Evolutionary conservation across 1,140 invertebrate genomes (phyloP).

Genomic region (Nymphalis io): DNA sequence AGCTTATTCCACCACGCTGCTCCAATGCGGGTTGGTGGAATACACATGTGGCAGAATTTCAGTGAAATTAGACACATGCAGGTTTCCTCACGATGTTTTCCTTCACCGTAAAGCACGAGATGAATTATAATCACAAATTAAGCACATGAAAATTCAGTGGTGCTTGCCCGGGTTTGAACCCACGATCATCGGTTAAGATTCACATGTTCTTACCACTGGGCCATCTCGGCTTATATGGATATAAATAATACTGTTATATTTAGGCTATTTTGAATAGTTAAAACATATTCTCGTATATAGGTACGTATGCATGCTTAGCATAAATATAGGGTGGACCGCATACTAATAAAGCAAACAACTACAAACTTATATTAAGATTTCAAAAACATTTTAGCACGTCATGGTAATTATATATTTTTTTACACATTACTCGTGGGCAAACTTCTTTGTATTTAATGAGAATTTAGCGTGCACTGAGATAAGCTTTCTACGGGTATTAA

Average conservation of each 20-base stretch:
- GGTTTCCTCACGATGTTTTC: no score
- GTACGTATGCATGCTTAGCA: conserved; percentile 4
- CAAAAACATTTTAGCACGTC: conserved; percentile 34
- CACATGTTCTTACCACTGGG: no score
- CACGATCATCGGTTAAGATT: no score
- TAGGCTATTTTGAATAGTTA: background rate
- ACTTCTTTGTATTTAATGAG: conserved; percentile 33
- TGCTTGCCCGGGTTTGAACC: no score
- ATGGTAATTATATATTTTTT: conserved; percentile 38
- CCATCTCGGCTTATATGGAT: no score
- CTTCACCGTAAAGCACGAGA: no score
- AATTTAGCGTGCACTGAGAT: conserved; percentile 31
- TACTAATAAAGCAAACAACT: conserved; percentile 26
- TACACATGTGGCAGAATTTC: no score
- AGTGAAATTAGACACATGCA: no score
- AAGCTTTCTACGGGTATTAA: conserved; percentile 11
- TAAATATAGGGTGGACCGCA: conserved; percentile 14
- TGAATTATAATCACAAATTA: no score
- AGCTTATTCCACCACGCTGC: no score
- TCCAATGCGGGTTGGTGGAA: no score
- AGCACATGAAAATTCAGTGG: no score
- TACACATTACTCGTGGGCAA: conserved; percentile 21
- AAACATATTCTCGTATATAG: background rate
- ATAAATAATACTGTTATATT: background rate
- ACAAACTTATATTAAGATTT: conserved; percentile 25